Conservation (phyloP, 2,113 vertebrate genomes). For the Grallaria varia region DNA sequence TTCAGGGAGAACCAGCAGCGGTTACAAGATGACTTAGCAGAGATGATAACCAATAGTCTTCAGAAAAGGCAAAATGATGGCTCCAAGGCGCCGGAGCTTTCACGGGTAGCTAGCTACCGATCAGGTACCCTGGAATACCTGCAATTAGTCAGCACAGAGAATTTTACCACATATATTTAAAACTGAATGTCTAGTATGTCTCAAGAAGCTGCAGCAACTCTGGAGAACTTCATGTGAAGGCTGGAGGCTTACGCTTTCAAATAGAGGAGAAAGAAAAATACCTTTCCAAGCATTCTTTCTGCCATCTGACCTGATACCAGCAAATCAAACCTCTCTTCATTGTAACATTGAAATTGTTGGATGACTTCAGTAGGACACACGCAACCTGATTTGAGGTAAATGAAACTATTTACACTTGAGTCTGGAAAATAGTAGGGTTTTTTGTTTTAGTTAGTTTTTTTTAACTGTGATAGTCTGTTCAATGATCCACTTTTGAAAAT, state of each 20-base stretch:
- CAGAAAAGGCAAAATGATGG: constrained; percentile 75
- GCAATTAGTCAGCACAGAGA: constrained; percentile 83
- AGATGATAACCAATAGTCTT: constrained; percentile 86
- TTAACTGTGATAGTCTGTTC: not conserved
- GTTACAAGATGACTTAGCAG: constrained; percentile 88
- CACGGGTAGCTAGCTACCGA: constrained; percentile 68
- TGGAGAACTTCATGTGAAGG: not conserved
- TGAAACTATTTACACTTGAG: not conserved
- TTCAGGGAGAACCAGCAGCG: constrained; percentile 92
- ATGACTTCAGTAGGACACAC: not conserved
- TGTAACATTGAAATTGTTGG: not conserved
- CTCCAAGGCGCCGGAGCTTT: constrained; percentile 60
- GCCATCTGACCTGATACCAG: not conserved
- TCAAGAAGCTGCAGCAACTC: not conserved
- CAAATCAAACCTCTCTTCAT: not conserved
- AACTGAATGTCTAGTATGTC: not conserved
- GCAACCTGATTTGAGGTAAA: not conserved
- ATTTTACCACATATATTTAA: constrained; percentile 82
- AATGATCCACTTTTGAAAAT: constrained; percentile 14
- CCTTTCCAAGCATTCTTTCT: not conserved
- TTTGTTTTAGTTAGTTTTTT: not conserved
- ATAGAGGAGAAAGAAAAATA: not conserved
- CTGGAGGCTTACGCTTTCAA: not conserved
- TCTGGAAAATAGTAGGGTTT: not conserved
- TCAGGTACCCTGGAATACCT: constrained; percentile 86